phyloP scores from a whole-genome alignment of 2,113 vertebrate genomes.

The Empidonax traillii region DNA sequence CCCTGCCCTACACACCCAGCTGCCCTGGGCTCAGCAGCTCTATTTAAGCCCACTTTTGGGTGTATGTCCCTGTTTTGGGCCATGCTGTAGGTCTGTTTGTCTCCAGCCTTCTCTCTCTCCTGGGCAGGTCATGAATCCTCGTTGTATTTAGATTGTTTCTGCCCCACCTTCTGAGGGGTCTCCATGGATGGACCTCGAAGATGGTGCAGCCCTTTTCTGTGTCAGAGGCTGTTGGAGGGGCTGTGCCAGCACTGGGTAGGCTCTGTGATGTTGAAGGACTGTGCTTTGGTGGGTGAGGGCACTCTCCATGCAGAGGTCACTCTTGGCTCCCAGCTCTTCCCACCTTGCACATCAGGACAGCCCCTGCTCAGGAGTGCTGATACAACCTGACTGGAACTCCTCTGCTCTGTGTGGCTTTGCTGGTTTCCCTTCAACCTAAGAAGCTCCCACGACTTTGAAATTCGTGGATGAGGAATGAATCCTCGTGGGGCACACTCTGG shows the following conservation, averaged over 20 bases:
- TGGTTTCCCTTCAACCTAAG: not conserved
- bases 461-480: not conserved
- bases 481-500: not conserved
- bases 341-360: not conserved
- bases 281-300: not conserved
- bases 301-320: not conserved
- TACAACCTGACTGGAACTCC: accelerated
- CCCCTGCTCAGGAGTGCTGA: not conserved
- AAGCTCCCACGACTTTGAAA: not conserved
- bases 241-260: not conserved
- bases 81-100: accelerated
- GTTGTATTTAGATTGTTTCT: not conserved
- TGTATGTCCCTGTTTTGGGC: accelerated
- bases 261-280: not conserved
- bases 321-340: not conserved
- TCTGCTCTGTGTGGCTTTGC: not conserved
- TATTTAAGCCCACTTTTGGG: not conserved
- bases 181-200: not conserved
- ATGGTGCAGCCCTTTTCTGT: accelerated
- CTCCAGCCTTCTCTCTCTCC: not conserved
- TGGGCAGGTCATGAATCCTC: accelerated
- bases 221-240: not conserved
- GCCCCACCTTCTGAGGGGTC: accelerated
- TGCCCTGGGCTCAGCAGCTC: not conserved
- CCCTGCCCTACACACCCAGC: no score